phyloP scores from a whole-genome alignment of 1,140 invertebrate genomes.

The Ericerus pela region DNA sequence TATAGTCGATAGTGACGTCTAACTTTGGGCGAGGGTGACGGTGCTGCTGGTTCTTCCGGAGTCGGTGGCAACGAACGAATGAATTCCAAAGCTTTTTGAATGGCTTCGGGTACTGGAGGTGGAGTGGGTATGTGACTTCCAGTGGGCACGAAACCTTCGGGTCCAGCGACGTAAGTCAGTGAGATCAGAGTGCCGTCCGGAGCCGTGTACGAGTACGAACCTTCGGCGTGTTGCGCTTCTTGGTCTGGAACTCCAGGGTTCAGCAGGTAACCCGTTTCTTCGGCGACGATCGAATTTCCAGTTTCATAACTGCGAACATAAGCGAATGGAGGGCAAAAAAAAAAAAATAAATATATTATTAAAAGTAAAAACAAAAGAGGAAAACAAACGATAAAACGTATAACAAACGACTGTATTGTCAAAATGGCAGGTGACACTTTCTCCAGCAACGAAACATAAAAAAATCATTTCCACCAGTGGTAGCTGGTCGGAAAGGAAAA shows the following conservation, averaged over 20 bases:
- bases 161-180: constrained; percentile 57
- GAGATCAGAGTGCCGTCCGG: constrained; percentile 53
- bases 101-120: constrained; percentile 52
- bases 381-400: too few species aligned
- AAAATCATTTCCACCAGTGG: too few species aligned
- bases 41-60: constrained; percentile 13
- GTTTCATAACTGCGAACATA: constrained; percentile 39
- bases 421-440: too few species aligned
- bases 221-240: constrained; percentile 42
- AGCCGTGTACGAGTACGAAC: constrained; percentile 46
- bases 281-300: constrained; percentile 48
- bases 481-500: too few species aligned
- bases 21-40: background rate
- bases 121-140: constrained; percentile 48
- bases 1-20: background rate
- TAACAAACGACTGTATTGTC: too few species aligned
- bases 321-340: too few species aligned
- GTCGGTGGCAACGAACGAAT: constrained; percentile 33
- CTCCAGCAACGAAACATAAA: too few species aligned
- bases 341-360: too few species aligned
- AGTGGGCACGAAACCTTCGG: constrained; percentile 43
- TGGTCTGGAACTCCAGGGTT: constrained; percentile 41
- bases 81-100: constrained; percentile 53
- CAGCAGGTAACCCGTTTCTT: constrained; percentile 52
- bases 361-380: too few species aligned